Evolutionary conservation across 2,113 vertebrate species (phyloP), one percentile per base, ranked within the genome.

Genomic region (Oryctolagus cuniculus): DNA sequence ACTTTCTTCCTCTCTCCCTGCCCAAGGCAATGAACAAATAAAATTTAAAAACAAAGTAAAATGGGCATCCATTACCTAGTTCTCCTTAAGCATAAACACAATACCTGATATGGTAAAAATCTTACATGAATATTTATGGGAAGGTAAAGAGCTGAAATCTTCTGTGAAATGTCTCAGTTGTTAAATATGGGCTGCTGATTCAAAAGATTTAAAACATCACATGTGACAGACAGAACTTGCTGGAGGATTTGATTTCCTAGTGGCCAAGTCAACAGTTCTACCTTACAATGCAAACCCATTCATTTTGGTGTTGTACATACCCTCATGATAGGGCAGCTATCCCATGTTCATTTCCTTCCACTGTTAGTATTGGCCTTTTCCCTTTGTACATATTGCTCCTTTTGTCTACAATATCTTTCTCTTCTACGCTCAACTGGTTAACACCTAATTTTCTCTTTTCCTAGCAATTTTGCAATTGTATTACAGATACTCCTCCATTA

Each of bases 381-480:
- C 15, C 25, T 73, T 89, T 24, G 15, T 49, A 31, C 0, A 21
- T 51, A 2, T 15, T 63, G 12, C 19, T 19, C 11, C 31, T 87
- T 95, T 73, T 49, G 4, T 58, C 34, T 64, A 73, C 90, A 67
- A 53, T 21, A 25, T 15, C 67, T 80, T 83, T 19, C 24, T 88
- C n/a, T 73, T 38, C 36, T 7, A 24, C 34, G 3, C 2, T 44
- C 83, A 51, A 27, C 38, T 85, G 67, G 10, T 3, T 51, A 94
- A 79, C 25, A 74, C 25, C 6, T 21, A 34, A 19, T 31, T 73
- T 72, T 55, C 17, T n/a, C 61, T 11, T 73, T 93, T 83, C 72
- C 53, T 73, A 3, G 38, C 73, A 53, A 58, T 61, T n/a, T 75
- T 72, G 34, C 25, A 73, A 88, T 96, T 92, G 16, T 70, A 90